Evolutionary conservation across 2,113 vertebrate species (phyloP).

Genomic region (Corvus moneduloides): DNA sequence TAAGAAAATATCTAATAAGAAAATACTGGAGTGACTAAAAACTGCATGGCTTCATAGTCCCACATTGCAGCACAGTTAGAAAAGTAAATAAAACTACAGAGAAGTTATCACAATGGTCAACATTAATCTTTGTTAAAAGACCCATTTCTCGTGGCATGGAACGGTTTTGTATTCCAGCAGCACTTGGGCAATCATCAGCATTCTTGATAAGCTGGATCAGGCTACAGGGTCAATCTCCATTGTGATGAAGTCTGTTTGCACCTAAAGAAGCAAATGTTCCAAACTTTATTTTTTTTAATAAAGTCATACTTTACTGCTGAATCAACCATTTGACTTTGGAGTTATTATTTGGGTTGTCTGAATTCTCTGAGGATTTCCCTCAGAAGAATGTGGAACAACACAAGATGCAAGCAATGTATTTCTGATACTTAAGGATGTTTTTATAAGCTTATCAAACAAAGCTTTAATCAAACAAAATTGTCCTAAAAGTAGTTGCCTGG

Average conservation of each 20-base stretch:
- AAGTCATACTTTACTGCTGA: neutral
- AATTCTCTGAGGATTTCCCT: neutral
- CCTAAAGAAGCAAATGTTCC: neutral
- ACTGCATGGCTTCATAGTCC: neutral
- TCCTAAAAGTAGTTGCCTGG: neutral
- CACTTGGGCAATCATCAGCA: neutral
- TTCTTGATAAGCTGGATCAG: neutral
- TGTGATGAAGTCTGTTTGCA: neutral
- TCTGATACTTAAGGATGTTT: neutral
- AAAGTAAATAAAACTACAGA: conserved; percentile 7
- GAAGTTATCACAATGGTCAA: neutral
- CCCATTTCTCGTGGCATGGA: neutral
- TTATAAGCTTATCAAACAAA: neutral
- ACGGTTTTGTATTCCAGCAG: neutral
- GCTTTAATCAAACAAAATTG: neutral
- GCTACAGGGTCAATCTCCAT: neutral
- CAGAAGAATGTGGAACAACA: neutral
- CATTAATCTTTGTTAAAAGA: neutral
- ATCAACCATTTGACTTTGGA: neutral
- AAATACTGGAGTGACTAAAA: neutral
- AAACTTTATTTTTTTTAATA: neutral
- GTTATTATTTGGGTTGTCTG: neutral
- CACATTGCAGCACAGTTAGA: neutral
- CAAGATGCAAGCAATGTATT: neutral
- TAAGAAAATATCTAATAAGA: neutral